A percentile compares a stretch with the other conserved stretches of the same genome.
Evolutionary conservation across 2,888 invertebrate species (phyloP).

Genomic region (Plagodis dolabraria): DNA sequence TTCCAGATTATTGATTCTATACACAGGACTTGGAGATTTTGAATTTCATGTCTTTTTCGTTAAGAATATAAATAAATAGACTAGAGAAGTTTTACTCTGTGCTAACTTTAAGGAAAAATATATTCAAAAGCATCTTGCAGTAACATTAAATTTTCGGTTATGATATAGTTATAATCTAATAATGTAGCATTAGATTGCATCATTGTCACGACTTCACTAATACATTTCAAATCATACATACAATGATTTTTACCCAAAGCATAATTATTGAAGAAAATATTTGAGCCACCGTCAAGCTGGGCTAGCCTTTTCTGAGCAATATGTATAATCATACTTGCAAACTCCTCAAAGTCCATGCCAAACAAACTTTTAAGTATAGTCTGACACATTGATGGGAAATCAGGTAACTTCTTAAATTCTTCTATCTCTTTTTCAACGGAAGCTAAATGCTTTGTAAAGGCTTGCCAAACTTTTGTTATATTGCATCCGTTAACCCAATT

Average conservation of each 20-base stretch:
- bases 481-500: constrained; percentile 99
- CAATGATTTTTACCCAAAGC: constrained; percentile 68
- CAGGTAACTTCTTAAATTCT: constrained; percentile 89
- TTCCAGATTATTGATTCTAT: too few species aligned
- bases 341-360: constrained; percentile 90
- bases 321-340: constrained; percentile 87
- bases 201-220: constrained; percentile 49
- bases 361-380: constrained; percentile 90
- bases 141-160: constrained; percentile 13
- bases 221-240: constrained; percentile 64
- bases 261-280: constrained; percentile 66
- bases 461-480: constrained; percentile 88
- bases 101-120: background rate
- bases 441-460: constrained; percentile 86
- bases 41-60: too few species aligned
- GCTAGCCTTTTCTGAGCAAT: constrained; percentile 86
- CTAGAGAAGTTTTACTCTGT: background rate
- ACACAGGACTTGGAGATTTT: too few species aligned
- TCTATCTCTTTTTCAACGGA: constrained; percentile 91
- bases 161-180: constrained; percentile 42
- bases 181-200: constrained; percentile 55
- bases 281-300: constrained; percentile 59
- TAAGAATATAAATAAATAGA: background rate
- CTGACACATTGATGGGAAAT: constrained; percentile 92
- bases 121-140: constrained; percentile 12